Evolutionary conservation across 2,113 vertebrate genomes (phyloP).

Genomic region (Cercocebus atys): DNA sequence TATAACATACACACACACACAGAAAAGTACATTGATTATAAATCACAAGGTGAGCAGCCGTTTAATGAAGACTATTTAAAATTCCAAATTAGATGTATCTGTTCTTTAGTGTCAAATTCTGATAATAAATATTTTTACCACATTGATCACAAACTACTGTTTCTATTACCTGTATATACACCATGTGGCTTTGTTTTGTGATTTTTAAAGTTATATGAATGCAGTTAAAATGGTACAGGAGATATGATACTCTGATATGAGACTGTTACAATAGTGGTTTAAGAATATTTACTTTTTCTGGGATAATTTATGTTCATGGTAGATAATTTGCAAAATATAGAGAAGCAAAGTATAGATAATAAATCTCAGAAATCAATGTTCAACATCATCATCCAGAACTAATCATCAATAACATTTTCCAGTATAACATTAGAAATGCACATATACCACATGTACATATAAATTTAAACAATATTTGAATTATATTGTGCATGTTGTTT

Average conservation of each 20-base stretch:
- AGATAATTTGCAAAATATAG: conserved; percentile 28
- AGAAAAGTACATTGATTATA: background rate
- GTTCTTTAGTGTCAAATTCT: background rate
- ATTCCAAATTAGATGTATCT: background rate
- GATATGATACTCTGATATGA: background rate
- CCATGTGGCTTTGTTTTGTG: background rate
- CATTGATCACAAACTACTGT: background rate
- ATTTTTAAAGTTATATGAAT: background rate
- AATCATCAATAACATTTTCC: background rate
- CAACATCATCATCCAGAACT: background rate
- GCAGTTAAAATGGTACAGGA: background rate
- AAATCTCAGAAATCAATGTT: background rate
- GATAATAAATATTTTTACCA: background rate
- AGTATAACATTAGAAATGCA: background rate
- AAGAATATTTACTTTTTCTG: conserved; percentile 11
- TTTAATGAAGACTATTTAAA: background rate
- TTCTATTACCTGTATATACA: background rate
- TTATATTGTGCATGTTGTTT: background rate
- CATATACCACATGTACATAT: background rate
- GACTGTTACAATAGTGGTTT: background rate
- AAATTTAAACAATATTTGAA: background rate
- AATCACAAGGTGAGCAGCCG: background rate
- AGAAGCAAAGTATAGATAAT: background rate
- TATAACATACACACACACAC: background rate
- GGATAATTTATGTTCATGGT: background rate